Conservation (phyloP, 2,888 invertebrate species). For the Eugnorisma glareosa region DNA sequence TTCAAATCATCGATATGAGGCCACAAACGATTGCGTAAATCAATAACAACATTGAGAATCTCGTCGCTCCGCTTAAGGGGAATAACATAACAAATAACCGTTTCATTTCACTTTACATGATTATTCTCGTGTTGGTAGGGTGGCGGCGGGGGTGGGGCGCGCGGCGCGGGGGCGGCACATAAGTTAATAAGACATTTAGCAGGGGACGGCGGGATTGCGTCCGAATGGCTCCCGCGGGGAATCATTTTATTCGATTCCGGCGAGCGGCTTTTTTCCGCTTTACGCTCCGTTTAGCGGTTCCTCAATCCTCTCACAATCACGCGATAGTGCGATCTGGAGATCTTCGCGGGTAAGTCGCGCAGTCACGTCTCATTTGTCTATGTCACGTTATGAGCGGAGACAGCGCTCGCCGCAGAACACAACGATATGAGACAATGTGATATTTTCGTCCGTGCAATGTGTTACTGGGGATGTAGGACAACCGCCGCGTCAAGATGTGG, state of each 20-base stretch:
- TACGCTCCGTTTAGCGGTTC: constrained; percentile 89
- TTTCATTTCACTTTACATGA: constrained; percentile 91
- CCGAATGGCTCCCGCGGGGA: constrained; percentile 93
- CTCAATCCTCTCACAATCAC: constrained; percentile 82
- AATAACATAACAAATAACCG: constrained; percentile 90
- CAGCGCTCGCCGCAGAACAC: constrained; percentile 77
- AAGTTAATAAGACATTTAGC: constrained; percentile 91
- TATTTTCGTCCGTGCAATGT: constrained; percentile 67
- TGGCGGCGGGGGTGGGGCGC: constrained; percentile 72
- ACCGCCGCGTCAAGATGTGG: constrained; percentile 46
- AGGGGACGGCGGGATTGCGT: constrained; percentile 91
- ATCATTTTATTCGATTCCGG: constrained; percentile 94
- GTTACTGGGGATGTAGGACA: constrained; percentile 76
- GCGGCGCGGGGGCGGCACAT: constrained; percentile 83
- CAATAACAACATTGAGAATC: constrained; percentile 83
- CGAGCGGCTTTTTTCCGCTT: constrained; percentile 89
- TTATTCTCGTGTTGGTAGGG: constrained; percentile 87
- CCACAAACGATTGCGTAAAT: constrained; percentile 83
- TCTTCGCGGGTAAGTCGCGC: constrained; percentile 66
- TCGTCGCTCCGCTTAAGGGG: constrained; percentile 85
- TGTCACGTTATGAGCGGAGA: constrained; percentile 79
- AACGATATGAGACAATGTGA: constrained; percentile 73
- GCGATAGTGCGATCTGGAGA: constrained; percentile 69
- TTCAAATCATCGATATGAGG: constrained; percentile 70
- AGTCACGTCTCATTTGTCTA: constrained; percentile 80